Conservation (phyloP, 2,888 invertebrate species). For the Dexiosoma caninum region DNA sequence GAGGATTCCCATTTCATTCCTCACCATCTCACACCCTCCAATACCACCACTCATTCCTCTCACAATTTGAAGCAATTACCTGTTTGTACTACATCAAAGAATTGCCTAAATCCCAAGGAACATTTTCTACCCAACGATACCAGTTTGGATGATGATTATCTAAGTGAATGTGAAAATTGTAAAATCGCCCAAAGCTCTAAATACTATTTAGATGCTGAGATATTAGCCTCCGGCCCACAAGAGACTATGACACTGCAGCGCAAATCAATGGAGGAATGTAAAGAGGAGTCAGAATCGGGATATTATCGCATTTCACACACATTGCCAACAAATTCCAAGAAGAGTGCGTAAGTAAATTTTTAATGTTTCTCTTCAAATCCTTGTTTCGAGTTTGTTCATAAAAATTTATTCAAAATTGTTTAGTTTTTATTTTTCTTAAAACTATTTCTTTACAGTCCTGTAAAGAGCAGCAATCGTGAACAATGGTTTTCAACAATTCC, state of each 20-base stretch:
- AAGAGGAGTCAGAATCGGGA: slow-evolving; percentile 77
- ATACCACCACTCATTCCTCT: background rate
- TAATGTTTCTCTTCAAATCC: background rate
- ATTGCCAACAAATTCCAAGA: slow-evolving; percentile 81
- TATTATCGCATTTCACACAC: slow-evolving; percentile 83
- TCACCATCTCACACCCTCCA: slow-evolving; percentile 18
- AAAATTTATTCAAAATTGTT: slow-evolving; percentile 9
- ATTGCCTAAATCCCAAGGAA: slow-evolving; percentile 78
- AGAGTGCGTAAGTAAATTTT: slow-evolving; percentile 75
- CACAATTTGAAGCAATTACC: slow-evolving; percentile 73
- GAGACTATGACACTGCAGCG: slow-evolving; percentile 85
- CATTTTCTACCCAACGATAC: slow-evolving; percentile 78
- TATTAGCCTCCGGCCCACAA: slow-evolving; percentile 79
- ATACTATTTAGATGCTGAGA: slow-evolving; percentile 81
- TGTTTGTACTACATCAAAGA: slow-evolving; percentile 78
- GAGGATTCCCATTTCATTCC: slow-evolving; percentile 63
- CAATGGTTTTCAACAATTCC: slow-evolving; percentile 83
- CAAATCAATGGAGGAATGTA: slow-evolving; percentile 77
- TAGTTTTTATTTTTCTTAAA: slow-evolving; percentile 47
- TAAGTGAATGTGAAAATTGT: slow-evolving; percentile 91
- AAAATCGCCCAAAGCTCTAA: slow-evolving; percentile 86
- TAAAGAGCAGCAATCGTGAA: slow-evolving; percentile 79
- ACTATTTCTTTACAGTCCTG: slow-evolving; percentile 72
- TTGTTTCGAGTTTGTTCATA: no score
- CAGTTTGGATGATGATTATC: slow-evolving; percentile 83